phyloP scores from a whole-genome alignment of 30 jellyfish, hydroid and myxozoan genomes.

The Hydractinia echinata region DNA sequence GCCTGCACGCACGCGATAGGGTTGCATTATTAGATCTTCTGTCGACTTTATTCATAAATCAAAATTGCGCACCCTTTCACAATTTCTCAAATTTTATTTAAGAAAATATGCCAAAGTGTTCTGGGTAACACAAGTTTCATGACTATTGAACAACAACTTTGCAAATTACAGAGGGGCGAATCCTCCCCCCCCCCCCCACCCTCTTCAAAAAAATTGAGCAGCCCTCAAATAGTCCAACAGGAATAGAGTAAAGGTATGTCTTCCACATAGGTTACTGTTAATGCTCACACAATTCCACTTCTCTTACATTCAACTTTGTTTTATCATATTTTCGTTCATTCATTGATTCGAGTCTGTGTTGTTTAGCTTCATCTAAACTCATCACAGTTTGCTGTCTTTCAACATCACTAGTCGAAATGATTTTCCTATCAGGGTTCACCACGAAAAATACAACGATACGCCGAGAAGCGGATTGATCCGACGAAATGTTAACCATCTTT shows the following conservation, averaged over 20 bases:
- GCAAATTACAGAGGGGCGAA: no score
- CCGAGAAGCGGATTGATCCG: slow-evolving; percentile 42
- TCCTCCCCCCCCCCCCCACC: no score
- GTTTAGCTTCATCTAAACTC: slow-evolving; percentile 25
- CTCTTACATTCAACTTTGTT: slow-evolving; percentile 49
- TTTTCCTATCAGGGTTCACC: slow-evolving; percentile 59
- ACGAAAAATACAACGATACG: slow-evolving; percentile 66
- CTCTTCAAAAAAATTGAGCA: no score
- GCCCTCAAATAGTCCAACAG: no score
- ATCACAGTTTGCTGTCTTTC: slow-evolving; percentile 56
- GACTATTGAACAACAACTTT: no score
- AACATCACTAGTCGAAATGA: slow-evolving; percentile 61
- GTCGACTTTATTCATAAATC: no score
- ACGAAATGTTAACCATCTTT: slow-evolving; percentile 40
- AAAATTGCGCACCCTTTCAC: no score
- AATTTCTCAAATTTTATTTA: no score
- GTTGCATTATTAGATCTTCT: no score
- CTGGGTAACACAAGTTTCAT: no score
- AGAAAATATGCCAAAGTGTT: no score
- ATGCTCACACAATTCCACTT: slow-evolving; percentile 69
- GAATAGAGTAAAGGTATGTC: not conserved
- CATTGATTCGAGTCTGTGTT: slow-evolving; percentile 63
- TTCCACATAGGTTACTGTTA: not conserved
- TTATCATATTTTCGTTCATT: slow-evolving; percentile 65
- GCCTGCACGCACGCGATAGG: no score